These are phyloP conservation scores for Peromyscus polionotus DNA, from an alignment of 2,113 vertebrate genomes.

Conservation along the genomic window DNA sequence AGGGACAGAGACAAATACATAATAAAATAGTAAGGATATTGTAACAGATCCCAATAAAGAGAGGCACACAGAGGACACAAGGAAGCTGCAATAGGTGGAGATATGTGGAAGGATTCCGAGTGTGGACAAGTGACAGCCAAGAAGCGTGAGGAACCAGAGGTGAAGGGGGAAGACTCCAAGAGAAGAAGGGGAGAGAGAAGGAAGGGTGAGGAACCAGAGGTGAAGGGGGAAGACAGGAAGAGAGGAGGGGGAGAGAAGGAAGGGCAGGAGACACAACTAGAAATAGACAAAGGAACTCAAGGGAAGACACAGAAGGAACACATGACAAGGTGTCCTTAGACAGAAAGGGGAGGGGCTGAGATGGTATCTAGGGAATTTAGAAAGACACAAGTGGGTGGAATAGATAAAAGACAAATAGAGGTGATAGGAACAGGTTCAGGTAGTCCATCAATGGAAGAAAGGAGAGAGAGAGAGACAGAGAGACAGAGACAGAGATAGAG, in stretches of 20 bases:
- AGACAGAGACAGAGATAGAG: background rate
- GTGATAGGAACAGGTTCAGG: background rate
- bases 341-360: background rate
- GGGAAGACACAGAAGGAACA: background rate
- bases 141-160: too few species aligned
- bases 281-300: background rate
- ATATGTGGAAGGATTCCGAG: background rate
- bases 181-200: too few species aligned
- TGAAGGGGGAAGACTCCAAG: background rate
- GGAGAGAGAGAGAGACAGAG: accelerated
- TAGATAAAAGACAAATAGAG: background rate
- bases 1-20: background rate
- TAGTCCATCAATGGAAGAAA: too few species aligned
- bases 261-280: background rate
- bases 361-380: background rate
- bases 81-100: background rate
- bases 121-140: background rate
- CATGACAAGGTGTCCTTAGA: background rate
- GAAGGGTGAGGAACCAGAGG: too few species aligned
- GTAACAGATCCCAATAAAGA: background rate
- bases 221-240: too few species aligned
- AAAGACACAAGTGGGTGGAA: background rate
- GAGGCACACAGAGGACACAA: background rate
- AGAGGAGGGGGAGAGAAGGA: background rate
- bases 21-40: background rate